Evolutionary conservation across 2,888 invertebrate species (phyloP).

Genomic region (Macaria notata): DNA sequence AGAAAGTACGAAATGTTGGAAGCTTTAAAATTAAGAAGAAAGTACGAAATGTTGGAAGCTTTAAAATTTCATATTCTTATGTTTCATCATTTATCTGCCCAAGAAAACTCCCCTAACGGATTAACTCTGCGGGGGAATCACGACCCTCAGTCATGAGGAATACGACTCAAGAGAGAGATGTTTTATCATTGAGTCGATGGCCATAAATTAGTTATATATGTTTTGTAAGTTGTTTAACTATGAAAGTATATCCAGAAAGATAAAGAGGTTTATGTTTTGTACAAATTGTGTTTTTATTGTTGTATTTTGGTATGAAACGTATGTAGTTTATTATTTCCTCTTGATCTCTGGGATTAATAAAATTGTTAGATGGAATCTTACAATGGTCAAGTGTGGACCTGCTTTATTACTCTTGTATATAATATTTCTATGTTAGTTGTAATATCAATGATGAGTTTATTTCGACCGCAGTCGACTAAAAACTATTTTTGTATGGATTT

Average conservation of each 20-base stretch:
- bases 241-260: not conserved
- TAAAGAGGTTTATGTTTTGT: too few relatives aligned
- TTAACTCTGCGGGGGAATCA: too few relatives aligned
- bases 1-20: too few relatives aligned
- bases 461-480: slow-evolving; percentile 79
- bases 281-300: not conserved
- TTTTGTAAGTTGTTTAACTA: too few relatives aligned
- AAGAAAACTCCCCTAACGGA: too few relatives aligned
- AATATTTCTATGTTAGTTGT: slow-evolving; percentile 54
- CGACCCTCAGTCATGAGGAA: too few relatives aligned
- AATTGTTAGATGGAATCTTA: slow-evolving; percentile 21
- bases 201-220: not conserved
- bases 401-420: slow-evolving; percentile 67
- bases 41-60: not conserved
- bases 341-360: slow-evolving; percentile 53
- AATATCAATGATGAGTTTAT: slow-evolving; percentile 61
- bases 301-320: not conserved
- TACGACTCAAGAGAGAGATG: too few relatives aligned
- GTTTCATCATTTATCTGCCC: too few relatives aligned
- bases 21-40: too few relatives aligned
- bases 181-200: not conserved
- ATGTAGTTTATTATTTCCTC: not conserved
- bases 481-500: slow-evolving; percentile 57
- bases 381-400: slow-evolving; percentile 52
- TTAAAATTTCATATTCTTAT: slow-evolving; percentile 5